Percentiles rank a stretch among this genome's conserved stretches.
These are phyloP conservation scores for Raja brachyura DNA, from an alignment of 2,113 vertebrate genomes.

Conservation along the genomic window DNA sequence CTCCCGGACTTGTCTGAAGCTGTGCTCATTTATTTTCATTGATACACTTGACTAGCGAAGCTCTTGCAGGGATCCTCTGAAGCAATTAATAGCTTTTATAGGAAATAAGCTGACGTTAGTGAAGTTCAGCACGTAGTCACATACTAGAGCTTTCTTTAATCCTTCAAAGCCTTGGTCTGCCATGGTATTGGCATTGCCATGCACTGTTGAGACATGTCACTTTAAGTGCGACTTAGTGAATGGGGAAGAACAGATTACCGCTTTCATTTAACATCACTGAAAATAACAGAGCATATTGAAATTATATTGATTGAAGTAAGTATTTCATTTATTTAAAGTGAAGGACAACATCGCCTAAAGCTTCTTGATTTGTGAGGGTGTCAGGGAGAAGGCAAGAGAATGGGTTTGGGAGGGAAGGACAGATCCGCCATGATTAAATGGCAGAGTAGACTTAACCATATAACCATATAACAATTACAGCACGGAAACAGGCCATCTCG, in stretches of 20 bases:
- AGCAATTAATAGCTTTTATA: not conserved
- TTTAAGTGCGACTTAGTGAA: not conserved
- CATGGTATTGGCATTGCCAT: not conserved
- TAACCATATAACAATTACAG: no score
- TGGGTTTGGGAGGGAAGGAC: no score
- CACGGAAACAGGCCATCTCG: no score
- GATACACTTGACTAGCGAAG: not conserved
- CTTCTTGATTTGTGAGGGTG: no score
- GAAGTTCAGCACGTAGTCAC: not conserved
- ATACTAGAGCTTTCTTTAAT: not conserved
- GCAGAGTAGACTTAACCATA: no score
- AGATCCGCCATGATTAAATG: no score
- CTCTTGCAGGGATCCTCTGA: not conserved
- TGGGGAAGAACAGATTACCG: not conserved
- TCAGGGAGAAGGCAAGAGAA: no score
- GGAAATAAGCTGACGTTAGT: not conserved
- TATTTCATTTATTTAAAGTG: no score
- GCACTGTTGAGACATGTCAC: not conserved
- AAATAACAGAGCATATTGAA: not conserved
- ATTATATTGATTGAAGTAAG: not conserved
- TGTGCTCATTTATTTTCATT: not conserved
- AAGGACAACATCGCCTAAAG: no score
- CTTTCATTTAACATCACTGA: not conserved
- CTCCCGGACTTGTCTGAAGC: not conserved
- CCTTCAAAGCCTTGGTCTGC: not conserved